Conservation (phyloP, 2,113 vertebrate genomes). For the Xiphophorus couchianus region DNA sequence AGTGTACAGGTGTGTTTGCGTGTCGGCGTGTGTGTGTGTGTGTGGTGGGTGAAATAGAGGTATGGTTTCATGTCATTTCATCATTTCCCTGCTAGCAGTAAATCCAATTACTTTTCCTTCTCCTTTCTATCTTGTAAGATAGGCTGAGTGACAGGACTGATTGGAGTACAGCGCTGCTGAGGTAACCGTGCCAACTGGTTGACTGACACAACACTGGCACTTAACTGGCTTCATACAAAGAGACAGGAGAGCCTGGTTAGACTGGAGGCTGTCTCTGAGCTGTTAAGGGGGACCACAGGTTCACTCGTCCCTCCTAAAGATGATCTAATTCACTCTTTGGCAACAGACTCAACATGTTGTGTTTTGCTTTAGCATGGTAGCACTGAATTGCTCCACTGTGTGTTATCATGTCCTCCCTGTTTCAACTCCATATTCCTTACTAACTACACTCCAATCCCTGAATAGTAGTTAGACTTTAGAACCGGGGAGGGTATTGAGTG, state of each 20-base stretch:
- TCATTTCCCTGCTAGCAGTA: slow-evolving; percentile 73
- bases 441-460: neutral
- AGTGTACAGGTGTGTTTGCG: slow-evolving; percentile 48
- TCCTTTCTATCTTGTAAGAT: slow-evolving; percentile 70
- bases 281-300: slow-evolving; percentile 40
- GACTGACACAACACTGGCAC: slow-evolving; percentile 65
- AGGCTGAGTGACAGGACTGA: slow-evolving; percentile 69
- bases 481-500: slow-evolving; percentile 9
- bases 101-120: slow-evolving; percentile 75
- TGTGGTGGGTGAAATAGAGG: slow-evolving; percentile 33
- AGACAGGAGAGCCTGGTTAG: slow-evolving; percentile 52
- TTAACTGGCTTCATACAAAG: slow-evolving; percentile 50
- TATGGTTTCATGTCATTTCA: slow-evolving; percentile 73
- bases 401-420: neutral
- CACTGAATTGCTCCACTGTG: neutral
- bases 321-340: slow-evolving; percentile 20
- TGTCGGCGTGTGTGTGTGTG: slow-evolving; percentile 34
- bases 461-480: slow-evolving; percentile 3
- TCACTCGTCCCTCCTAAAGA: slow-evolving; percentile 30
- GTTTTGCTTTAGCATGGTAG: neutral
- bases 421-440: neutral
- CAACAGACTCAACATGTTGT: slow-evolving; percentile 12
- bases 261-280: slow-evolving; percentile 46
- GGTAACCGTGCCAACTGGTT: slow-evolving; percentile 63
- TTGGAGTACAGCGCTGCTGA: slow-evolving; percentile 45